Evolutionary conservation across 2,888 invertebrate genomes (phyloP), one percentile per base, ranked within the genome.

Genomic region (Aphelenchoides bicaudatus): DNA sequence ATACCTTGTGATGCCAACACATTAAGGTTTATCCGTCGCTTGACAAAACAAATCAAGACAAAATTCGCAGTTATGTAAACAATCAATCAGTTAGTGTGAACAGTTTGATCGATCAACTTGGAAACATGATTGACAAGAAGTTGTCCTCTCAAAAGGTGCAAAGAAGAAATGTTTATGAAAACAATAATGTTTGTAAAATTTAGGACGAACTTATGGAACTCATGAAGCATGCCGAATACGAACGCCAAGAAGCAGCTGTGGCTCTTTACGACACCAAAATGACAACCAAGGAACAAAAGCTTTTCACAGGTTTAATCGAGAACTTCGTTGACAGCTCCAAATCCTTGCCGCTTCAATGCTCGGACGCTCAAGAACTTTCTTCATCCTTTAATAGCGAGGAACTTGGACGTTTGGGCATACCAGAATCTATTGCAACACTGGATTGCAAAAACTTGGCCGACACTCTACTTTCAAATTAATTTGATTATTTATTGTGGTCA

Each of bases 381-480:
- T 43, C 43, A 8, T 8, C 6, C 21, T 19, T 25, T 25, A 21
- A 19, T 19, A 25, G 25, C 10, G 23, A 6, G 6, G 43, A 43
- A 10, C 43, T 43, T 6, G n/a, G 10, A 8, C 6, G 21, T 10
- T 21, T 43, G 10, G 43, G 43, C 10, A 25, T 43, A 8, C 43
- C 43, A n/a, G 43, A 19, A 6, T 21, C 10, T 25, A 21, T 43
- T 25, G 25, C 16, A 25, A 43, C 10, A 10, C 21, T 43, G 43
- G 23, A 43, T 25, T 43, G 43, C 23, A n/a, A 25, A 19, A 43
- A 43, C 10, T 25, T 43, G 10, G 25, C 21, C 43, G 23, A 6
- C n/a, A n/a, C 25, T n/a, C 25, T 43, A 25, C 43, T 43, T 25
- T n/a, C n/a, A n/a, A 43, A 43, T 25, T 43, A 43, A 43, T 10